A percentile compares a stretch with the other conserved stretches of the same genome.
Conservation (phyloP, 1,140 invertebrate genomes). For the Drosophila santomea region DNA sequence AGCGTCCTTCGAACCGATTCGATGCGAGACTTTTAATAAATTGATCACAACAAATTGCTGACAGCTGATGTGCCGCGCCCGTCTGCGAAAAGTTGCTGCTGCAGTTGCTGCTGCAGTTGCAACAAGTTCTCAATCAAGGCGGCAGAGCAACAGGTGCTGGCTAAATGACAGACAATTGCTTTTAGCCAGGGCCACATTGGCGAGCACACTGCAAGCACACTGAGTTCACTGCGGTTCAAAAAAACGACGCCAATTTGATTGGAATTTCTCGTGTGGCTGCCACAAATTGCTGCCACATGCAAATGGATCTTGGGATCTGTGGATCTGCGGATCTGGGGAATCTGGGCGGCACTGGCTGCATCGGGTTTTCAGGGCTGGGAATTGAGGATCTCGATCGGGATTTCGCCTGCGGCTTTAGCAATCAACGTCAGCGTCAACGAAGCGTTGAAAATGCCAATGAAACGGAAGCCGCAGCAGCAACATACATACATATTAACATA, state of each 20-base stretch:
- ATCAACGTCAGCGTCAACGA: conserved; percentile 69
- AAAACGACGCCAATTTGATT: conserved; percentile 59
- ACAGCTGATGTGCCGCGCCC: conserved; percentile 76
- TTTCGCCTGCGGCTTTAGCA: conserved; percentile 43
- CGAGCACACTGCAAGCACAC: neutral
- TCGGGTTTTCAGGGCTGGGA: neutral
- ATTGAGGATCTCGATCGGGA: conserved; percentile 15
- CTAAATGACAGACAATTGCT: conserved; percentile 66
- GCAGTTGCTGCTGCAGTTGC: conserved; percentile 29
- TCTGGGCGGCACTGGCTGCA: too few relatives aligned
- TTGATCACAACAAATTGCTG: conserved; percentile 82
- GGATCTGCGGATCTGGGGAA: too few relatives aligned
- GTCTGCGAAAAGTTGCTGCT: conserved; percentile 19
- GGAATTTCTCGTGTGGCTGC: conserved; percentile 71
- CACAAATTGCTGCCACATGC: conserved; percentile 68
- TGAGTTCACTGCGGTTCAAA: conserved; percentile 21
- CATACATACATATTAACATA: too few relatives aligned
- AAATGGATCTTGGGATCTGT: conserved; percentile 35
- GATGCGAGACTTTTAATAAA: conserved; percentile 67
- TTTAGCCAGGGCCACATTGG: conserved; percentile 38
- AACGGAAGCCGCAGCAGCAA: conserved; percentile 60
- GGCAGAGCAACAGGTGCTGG: conserved; percentile 54
- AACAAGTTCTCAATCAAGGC: conserved; percentile 78
- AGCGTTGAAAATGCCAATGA: conserved; percentile 81
- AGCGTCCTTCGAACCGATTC: conserved; percentile 34